Percentiles rank a stretch among this genome's conserved stretches.
Evolutionary conservation across 1,140 invertebrate genomes (phyloP).

Genomic region (Eriosoma lanigerum): DNA sequence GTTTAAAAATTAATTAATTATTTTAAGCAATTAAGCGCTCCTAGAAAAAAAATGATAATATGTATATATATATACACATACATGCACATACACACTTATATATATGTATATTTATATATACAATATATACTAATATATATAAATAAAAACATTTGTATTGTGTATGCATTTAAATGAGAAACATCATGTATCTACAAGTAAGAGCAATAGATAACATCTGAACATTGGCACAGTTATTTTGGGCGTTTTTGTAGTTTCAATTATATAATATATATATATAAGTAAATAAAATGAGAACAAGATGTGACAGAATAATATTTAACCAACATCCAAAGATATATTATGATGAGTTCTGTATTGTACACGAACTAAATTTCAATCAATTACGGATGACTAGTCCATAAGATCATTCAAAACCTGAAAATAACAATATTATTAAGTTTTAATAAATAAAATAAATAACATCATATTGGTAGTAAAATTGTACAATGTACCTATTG

Average conservation of each 20-base stretch:
- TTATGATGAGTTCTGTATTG: constrained; percentile 18
- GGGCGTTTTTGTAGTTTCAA: constrained; percentile 35
- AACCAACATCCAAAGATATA: constrained; percentile 21
- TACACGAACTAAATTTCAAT: constrained; percentile 6
- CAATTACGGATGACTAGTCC: constrained; percentile 20
- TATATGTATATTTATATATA: too few relatives aligned
- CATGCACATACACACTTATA: neutral
- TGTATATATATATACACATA: neutral
- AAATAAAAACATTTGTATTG: constrained; percentile 3
- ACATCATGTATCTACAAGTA: constrained; percentile 19
- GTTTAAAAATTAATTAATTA: constrained; percentile 34
- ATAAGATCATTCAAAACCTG: constrained; percentile 37
- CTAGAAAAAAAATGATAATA: neutral
- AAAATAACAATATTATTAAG: neutral
- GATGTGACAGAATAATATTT: constrained; percentile 28
- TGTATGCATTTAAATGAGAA: constrained; percentile 26
- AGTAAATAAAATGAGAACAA: constrained; percentile 46
- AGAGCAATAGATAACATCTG: constrained; percentile 9
- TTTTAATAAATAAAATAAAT: neutral
- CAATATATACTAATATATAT: too few relatives aligned
- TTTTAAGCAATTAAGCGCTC: constrained; percentile 21
- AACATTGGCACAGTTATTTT: constrained; percentile 48
- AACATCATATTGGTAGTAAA: neutral
- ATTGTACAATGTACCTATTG: neutral
- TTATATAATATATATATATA: constrained; percentile 35